Evolutionary conservation across 2,113 vertebrate genomes (phyloP).

Genomic region (Sminthopsis crassicaudata): DNA sequence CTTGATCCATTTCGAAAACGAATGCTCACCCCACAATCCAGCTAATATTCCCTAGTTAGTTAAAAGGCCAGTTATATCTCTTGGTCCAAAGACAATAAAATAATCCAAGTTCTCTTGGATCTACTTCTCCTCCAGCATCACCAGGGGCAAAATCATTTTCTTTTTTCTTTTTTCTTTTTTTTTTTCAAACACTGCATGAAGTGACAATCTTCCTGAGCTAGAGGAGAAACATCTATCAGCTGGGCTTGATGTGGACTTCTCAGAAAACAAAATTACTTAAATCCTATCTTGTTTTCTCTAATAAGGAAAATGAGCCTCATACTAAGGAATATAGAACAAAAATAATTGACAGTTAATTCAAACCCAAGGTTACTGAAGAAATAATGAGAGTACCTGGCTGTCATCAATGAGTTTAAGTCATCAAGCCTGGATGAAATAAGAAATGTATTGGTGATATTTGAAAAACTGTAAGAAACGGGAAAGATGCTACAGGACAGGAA

Average conservation of each 20-base stretch:
- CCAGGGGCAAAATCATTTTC: background rate
- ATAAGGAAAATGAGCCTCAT: background rate
- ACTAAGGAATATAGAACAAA: background rate
- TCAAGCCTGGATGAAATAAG: background rate
- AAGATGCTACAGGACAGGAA: background rate
- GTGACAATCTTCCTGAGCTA: background rate
- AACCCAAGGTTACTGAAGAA: background rate
- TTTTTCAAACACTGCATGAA: background rate
- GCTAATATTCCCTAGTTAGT: background rate
- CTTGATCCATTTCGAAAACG: background rate
- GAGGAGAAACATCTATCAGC: background rate
- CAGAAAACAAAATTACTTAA: background rate
- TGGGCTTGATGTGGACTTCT: background rate
- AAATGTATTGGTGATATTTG: background rate
- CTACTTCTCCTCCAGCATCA: background rate
- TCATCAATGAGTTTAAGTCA: background rate
- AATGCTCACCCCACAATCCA: background rate
- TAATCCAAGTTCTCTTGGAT: background rate
- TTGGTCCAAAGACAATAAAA: background rate
- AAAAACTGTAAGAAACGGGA: background rate
- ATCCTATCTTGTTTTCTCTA: background rate
- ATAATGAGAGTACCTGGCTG: background rate
- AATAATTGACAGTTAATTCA: background rate
- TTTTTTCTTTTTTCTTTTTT: constrained; percentile 34
- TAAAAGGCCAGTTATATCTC: background rate